These are phyloP conservation scores for Luperina nickerlii DNA, from an alignment of 2,888 invertebrate genomes.

Conservation along the genomic window DNA sequence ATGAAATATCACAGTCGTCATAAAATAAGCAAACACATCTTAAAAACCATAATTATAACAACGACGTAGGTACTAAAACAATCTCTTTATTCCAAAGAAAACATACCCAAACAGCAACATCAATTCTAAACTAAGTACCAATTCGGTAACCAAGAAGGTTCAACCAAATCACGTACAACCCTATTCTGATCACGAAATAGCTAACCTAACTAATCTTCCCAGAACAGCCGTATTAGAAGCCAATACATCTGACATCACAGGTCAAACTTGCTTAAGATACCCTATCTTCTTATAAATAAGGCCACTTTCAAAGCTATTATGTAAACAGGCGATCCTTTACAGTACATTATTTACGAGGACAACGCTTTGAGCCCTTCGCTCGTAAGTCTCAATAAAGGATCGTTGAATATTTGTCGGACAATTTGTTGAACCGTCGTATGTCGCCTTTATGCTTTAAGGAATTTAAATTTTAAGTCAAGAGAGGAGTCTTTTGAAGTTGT, in stretches of 20 bases:
- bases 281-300: slow-evolving; percentile 59
- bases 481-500: too few relatives aligned
- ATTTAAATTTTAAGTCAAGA: slow-evolving; percentile 17
- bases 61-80: background rate
- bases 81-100: background rate
- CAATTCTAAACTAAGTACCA: slow-evolving; percentile 7
- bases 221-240: slow-evolving; percentile 43
- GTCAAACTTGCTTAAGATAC: slow-evolving; percentile 48
- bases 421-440: slow-evolving; percentile 43
- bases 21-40: background rate
- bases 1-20: background rate
- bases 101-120: slow-evolving; percentile 12
- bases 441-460: slow-evolving; percentile 25
- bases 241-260: slow-evolving; percentile 46
- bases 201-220: slow-evolving; percentile 42
- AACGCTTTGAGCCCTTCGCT: slow-evolving; percentile 45
- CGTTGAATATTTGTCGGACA: slow-evolving; percentile 59
- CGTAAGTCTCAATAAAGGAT: slow-evolving; percentile 50
- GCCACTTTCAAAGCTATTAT: slow-evolving; percentile 62
- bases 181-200: slow-evolving; percentile 45
- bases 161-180: slow-evolving; percentile 44
- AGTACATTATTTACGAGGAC: slow-evolving; percentile 62
- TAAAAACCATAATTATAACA: background rate
- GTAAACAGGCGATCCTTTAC: slow-evolving; percentile 63
- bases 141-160: background rate